Evolutionary conservation across 2,113 vertebrate species (phyloP).

Genomic region (Gobiocypris rarus): DNA sequence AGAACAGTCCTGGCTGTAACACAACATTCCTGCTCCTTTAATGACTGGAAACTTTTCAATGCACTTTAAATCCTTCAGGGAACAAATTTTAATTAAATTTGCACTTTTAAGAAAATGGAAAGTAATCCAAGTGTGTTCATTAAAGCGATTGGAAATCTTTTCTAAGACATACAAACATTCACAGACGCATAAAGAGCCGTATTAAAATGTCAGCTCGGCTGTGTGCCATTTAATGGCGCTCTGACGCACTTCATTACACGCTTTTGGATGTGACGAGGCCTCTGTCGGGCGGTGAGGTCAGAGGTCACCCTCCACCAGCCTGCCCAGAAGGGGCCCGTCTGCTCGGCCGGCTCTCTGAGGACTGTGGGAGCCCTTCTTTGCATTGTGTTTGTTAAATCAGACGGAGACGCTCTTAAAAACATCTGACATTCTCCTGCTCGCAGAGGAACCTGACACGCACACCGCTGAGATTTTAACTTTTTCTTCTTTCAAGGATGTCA

Average conservation of each 20-base stretch:
- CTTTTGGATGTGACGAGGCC: conserved; percentile 66
- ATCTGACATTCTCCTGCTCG: not conserved
- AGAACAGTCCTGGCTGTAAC: conserved; percentile 41
- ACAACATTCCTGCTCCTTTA: conserved; percentile 47
- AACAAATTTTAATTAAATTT: conserved; percentile 41
- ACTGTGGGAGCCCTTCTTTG: not conserved
- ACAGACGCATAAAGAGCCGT: not conserved
- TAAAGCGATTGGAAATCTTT: conserved; percentile 62
- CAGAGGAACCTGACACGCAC: not conserved
- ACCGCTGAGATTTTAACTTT: not conserved
- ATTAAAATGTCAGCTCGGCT: too few species aligned
- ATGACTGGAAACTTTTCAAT: conserved; percentile 56
- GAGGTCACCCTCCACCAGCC: conserved; percentile 65
- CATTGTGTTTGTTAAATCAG: not conserved
- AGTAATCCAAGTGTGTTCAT: conserved; percentile 62
- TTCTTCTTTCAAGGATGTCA: not conserved
- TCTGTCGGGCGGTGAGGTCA: conserved; percentile 63
- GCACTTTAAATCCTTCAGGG: conserved; percentile 34
- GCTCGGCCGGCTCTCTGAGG: not conserved
- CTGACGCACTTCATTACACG: conserved; percentile 78
- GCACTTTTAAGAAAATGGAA: conserved; percentile 71
- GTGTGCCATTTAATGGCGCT: conserved; percentile 57
- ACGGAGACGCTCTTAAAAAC: conserved; percentile 9
- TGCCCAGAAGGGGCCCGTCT: conserved; percentile 1
- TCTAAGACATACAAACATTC: conserved; percentile 4